Percentiles rank a stretch among this genome's conserved stretches.
Evolutionary conservation across 2,113 vertebrate genomes (phyloP).

Genomic region (Amazona guildingii): DNA sequence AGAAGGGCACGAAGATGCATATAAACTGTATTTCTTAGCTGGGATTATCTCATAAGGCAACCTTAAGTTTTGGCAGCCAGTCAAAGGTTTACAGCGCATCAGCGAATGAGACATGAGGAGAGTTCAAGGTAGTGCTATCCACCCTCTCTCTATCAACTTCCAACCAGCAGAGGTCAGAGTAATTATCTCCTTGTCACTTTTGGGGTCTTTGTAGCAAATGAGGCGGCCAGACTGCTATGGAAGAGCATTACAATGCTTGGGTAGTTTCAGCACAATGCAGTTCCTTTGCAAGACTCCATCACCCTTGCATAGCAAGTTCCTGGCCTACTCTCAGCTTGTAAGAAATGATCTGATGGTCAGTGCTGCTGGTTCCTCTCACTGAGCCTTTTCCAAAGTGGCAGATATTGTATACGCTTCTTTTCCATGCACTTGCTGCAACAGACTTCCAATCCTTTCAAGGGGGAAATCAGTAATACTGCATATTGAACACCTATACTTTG

Average conservation of each 20-base stretch:
- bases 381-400: background rate
- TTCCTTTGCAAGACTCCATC: background rate
- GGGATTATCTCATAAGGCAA: background rate
- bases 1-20: conserved; percentile 38
- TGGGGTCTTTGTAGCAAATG: background rate
- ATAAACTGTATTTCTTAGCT: background rate
- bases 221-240: background rate
- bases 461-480: background rate
- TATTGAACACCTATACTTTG: background rate
- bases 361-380: background rate
- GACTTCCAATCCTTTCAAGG: background rate
- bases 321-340: background rate
- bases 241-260: background rate
- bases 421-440: background rate
- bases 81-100: conserved; percentile 26
- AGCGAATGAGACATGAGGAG: background rate
- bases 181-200: conserved; percentile 10
- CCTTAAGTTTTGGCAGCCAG: conserved; percentile 4
- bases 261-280: background rate
- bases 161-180: background rate
- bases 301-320: background rate
- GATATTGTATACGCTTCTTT: background rate
- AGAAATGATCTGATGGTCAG: background rate
- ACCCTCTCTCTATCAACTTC: background rate
- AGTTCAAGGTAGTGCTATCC: background rate